Evolutionary conservation across 1,140 invertebrate species (phyloP).

Genomic region (Hyles euphorbiae): DNA sequence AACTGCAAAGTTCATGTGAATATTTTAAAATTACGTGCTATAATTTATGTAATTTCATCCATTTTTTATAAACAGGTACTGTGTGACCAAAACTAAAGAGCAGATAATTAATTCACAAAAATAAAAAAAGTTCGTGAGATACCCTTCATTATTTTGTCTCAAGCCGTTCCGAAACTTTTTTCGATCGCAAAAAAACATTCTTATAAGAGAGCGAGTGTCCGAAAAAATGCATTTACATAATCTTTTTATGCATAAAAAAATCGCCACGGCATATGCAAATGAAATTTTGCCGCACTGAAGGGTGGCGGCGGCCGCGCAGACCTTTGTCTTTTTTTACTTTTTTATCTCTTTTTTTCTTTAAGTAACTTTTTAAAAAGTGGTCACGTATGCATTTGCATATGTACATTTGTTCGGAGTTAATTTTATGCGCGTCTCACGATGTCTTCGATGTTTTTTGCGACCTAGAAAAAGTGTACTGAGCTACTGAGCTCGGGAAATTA

Average conservation of each 20-base stretch:
- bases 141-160: not conserved
- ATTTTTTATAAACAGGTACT: no score
- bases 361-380: slow-evolving; percentile 53
- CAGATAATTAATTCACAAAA: not conserved
- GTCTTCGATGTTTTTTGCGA: slow-evolving; percentile 25
- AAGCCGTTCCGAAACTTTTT: slow-evolving; percentile 8
- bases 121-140: not conserved
- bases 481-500: no score
- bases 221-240: slow-evolving; percentile 69
- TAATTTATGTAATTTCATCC: no score
- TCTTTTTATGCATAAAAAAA: slow-evolving; percentile 55
- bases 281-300: slow-evolving; percentile 31
- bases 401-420: slow-evolving; percentile 41
- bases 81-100: not conserved
- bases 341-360: slow-evolving; percentile 16
- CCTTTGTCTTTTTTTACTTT: slow-evolving; percentile 40
- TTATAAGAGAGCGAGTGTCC: slow-evolving; percentile 40
- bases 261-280: slow-evolving; percentile 65
- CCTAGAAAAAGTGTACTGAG: slow-evolving; percentile 6
- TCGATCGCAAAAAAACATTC: slow-evolving; percentile 34
- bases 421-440: slow-evolving; percentile 63
- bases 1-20: no score
- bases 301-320: slow-evolving; percentile 31
- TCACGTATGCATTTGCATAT: slow-evolving; percentile 54
- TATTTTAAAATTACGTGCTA: no score